phyloP scores from a whole-genome alignment of 2,797 vertebrate genomes.

The Heterohyrax brucei region DNA sequence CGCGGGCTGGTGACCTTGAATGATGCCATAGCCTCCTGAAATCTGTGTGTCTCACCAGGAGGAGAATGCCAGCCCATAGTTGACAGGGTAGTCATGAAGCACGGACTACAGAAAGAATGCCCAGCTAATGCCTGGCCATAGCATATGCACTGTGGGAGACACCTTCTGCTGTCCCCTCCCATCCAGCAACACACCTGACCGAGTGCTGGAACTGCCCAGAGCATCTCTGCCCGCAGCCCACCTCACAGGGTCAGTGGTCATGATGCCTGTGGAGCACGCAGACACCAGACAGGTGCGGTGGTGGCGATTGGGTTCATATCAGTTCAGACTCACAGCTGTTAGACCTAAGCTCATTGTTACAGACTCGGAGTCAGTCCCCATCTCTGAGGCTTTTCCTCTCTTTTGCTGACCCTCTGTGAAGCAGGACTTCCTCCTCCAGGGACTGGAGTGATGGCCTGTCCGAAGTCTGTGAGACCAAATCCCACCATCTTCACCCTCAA shows the following conservation, averaged over 20 bases:
- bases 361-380: no score
- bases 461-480: no score
- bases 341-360: no score
- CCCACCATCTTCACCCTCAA: no score
- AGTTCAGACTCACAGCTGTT: not conserved
- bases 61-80: not conserved
- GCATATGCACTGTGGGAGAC: not conserved
- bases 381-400: no score
- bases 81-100: not conserved
- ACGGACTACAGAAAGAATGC: not conserved
- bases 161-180: not conserved
- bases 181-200: not conserved
- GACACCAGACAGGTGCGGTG: not conserved
- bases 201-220: not conserved
- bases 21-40: no score
- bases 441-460: no score
- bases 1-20: not conserved
- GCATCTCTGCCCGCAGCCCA: not conserved
- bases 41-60: not conserved
- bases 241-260: no score
- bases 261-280: accelerated
- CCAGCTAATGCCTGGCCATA: not conserved
- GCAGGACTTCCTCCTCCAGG: no score
- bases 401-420: no score
- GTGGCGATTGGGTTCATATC: not conserved